These are phyloP conservation scores for Remorina albescens DNA, from an alignment of 2,797 vertebrate species.

Conservation along the genomic window DNA sequence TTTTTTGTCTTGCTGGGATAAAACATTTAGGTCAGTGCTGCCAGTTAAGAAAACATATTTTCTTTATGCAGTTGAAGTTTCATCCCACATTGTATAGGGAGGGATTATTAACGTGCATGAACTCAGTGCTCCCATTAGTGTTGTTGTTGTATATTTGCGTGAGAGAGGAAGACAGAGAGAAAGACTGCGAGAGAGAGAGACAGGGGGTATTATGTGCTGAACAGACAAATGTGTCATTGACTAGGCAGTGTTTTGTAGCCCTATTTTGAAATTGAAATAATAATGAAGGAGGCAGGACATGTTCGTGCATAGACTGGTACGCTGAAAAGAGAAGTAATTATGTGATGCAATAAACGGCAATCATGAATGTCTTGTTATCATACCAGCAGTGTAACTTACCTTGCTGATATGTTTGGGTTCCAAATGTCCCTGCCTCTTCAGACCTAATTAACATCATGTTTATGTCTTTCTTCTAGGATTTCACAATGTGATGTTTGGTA, in stretches of 20 bases:
- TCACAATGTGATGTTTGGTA: conserved; percentile 24
- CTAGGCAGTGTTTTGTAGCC: conserved; percentile 33
- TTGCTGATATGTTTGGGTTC: conserved; percentile 26
- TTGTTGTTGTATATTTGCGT: conserved; percentile 39
- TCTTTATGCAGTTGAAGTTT: conserved; percentile 2
- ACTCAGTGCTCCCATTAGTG: conserved; percentile 26
- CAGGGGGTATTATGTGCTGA: conserved; percentile 55
- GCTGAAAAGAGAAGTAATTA: conserved; percentile 6
- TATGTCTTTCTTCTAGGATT: conserved; percentile 8
- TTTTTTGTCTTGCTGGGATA: conserved; percentile 9
- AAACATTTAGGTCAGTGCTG: conserved; percentile 18
- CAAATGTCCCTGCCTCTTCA: conserved; percentile 2
- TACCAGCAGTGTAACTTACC: conserved; percentile 30
- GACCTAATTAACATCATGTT: conserved; percentile 8
- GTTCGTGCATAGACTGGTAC: conserved; percentile 57
- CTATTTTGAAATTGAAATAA: conserved; percentile 63
- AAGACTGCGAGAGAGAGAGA: not conserved
- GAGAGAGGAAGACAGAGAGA: not conserved
- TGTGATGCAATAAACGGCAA: conserved; percentile 52
- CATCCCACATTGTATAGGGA: conserved; percentile 4
- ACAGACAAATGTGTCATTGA: conserved; percentile 55
- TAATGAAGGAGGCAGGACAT: conserved; percentile 55
- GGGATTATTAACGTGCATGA: conserved; percentile 24
- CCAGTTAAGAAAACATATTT: conserved; percentile 2
- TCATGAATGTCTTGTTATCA: conserved; percentile 67